A percentile compares a stretch with the other conserved stretches of the same genome.
These are phyloP conservation scores for Platanista minor DNA, from an alignment of 2,113 vertebrate species.

Conservation along the genomic window DNA sequence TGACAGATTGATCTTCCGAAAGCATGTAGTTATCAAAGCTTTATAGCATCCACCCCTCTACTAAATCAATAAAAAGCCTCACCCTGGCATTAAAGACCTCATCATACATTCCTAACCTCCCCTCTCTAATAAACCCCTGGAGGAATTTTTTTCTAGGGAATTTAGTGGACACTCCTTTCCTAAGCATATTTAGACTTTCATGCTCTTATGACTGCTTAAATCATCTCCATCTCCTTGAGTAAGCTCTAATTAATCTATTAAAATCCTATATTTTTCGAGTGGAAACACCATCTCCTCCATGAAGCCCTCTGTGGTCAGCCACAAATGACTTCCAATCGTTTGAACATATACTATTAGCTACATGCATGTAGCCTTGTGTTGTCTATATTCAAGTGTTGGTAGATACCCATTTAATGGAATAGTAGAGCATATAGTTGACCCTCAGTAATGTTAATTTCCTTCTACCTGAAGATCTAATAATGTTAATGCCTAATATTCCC, in stretches of 20 bases:
- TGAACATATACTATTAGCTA: not conserved
- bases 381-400: not conserved
- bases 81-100: not conserved
- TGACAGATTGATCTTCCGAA: not conserved
- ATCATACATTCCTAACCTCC: not conserved
- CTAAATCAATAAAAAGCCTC: not conserved
- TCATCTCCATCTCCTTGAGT: not conserved
- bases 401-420: not conserved
- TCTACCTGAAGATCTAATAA: not conserved
- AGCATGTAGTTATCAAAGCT: not conserved
- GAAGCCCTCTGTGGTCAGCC: not conserved
- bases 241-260: not conserved
- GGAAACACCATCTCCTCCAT: not conserved
- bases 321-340: not conserved
- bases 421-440: not conserved
- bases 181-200: not conserved
- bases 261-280: not conserved
- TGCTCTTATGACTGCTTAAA: not conserved
- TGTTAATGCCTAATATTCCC: not conserved
- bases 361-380: not conserved
- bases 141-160: not conserved
- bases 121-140: not conserved
- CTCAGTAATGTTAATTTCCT: not conserved
- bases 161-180: not conserved
- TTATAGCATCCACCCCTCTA: not conserved